Percentiles rank a stretch among this genome's conserved stretches.
Evolutionary conservation across 2,113 vertebrate genomes (phyloP).

Genomic region (Rhea pennata): DNA sequence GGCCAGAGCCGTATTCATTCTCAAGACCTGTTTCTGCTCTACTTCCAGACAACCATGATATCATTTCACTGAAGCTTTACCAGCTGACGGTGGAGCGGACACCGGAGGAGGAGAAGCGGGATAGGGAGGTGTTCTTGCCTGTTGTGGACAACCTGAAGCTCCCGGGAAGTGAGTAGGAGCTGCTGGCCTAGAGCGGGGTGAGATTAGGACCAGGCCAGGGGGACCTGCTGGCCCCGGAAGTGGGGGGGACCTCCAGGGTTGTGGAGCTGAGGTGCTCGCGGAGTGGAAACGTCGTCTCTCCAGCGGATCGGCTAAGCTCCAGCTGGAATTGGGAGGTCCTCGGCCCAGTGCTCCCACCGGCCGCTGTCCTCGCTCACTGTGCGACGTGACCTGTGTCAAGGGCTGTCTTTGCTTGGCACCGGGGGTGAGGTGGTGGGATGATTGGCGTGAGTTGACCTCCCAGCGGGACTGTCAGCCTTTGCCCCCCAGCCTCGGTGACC

Average conservation of each 20-base stretch:
- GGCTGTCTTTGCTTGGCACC: too few relatives aligned
- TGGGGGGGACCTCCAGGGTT: accelerated
- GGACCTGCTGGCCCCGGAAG: too few relatives aligned
- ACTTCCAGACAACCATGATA: conserved; percentile 91
- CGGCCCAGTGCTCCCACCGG: accelerated
- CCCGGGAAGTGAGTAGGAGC: conserved; percentile 75
- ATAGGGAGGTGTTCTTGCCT: conserved; percentile 88
- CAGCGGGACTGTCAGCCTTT: too few relatives aligned
- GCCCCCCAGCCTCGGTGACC: too few relatives aligned
- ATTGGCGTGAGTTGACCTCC: too few relatives aligned
- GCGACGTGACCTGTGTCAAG: too few relatives aligned
- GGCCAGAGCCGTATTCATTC: accelerated
- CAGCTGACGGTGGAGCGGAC: conserved; percentile 89
- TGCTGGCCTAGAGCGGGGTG: accelerated
- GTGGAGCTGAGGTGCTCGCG: accelerated
- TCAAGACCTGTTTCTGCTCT: accelerated
- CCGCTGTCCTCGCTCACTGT: accelerated
- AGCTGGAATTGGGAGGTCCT: accelerated
- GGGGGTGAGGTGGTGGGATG: too few relatives aligned
- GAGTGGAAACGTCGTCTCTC: accelerated
- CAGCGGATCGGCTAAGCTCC: not conserved
- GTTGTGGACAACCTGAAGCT: conserved; percentile 92
- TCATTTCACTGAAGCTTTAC: conserved; percentile 94
- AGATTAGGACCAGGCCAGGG: not conserved
- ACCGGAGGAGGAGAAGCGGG: conserved; percentile 83